Percentiles rank a stretch among this genome's conserved stretches.
Conservation (phyloP, 2,113 vertebrate genomes). For the Fregetta grallaria region DNA sequence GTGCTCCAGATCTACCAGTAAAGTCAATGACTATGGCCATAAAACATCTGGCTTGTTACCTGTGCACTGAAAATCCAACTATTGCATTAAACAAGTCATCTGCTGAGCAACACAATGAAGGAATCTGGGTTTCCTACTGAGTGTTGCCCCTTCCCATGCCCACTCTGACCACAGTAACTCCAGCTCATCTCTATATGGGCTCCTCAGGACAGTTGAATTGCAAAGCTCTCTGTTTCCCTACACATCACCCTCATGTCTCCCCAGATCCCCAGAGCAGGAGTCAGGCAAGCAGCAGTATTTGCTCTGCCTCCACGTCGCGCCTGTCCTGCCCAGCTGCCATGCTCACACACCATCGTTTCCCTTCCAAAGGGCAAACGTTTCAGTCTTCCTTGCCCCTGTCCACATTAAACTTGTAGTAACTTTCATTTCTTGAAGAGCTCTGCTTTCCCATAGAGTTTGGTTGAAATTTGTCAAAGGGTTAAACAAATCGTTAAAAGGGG, state of each 20-base stretch:
- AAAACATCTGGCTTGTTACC: not conserved
- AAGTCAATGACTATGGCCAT: not conserved
- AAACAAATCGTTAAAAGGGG: not conserved
- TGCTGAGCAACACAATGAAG: not conserved
- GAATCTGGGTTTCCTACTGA: not conserved
- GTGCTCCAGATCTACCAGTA: not conserved
- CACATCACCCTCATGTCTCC: not conserved
- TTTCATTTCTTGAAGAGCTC: not conserved
- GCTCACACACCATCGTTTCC: not conserved
- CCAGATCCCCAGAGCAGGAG: not conserved
- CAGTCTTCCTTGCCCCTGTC: not conserved
- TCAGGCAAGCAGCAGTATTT: not conserved
- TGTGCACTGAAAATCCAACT: not conserved
- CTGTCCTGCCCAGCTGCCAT: not conserved
- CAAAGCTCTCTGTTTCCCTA: not conserved
- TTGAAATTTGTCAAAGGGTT: not conserved
- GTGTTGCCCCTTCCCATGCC: not conserved
- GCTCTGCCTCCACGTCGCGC: rapidly evolving
- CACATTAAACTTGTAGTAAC: not conserved
- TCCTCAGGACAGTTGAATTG: rapidly evolving
- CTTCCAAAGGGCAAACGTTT: not conserved
- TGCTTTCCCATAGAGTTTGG: not conserved
- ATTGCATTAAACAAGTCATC: not conserved
- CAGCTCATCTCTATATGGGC: not conserved
- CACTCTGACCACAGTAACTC: not conserved